A percentile compares a stretch with the other conserved stretches of the same genome.
Evolutionary conservation across 1,140 invertebrate species (phyloP).

Genomic region (Bombus consobrinus): DNA sequence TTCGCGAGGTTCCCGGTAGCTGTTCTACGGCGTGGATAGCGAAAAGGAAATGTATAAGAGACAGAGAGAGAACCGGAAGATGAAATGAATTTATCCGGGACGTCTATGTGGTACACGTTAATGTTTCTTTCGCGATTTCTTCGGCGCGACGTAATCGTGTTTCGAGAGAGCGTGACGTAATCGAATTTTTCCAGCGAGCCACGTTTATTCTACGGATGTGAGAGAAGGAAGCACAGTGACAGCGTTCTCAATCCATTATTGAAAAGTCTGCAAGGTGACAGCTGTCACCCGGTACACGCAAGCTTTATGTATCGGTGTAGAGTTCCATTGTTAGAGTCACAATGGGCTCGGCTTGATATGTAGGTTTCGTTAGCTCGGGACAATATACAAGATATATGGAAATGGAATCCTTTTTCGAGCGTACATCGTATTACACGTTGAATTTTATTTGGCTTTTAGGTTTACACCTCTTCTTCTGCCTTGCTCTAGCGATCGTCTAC

Average conservation of each 20-base stretch:
- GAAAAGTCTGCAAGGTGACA: conserved; percentile 40
- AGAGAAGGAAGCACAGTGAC: background rate
- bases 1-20: background rate
- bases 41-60: background rate
- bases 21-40: background rate
- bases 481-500: background rate
- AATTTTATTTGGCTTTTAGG: background rate
- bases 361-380: conserved; percentile 30
- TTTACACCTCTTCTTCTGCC: background rate
- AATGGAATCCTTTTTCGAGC: conserved; percentile 13
- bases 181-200: background rate
- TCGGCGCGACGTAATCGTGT: background rate
- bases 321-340: conserved; percentile 45
- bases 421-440: background rate
- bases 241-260: conserved; percentile 33
- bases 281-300: conserved; percentile 32
- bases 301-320: conserved; percentile 38
- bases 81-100: too few species aligned
- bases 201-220: background rate
- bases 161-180: background rate
- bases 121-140: background rate
- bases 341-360: conserved; percentile 23
- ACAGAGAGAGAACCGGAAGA: background rate
- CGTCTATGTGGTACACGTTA: background rate
- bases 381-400: conserved; percentile 28